Evolutionary conservation across 2,113 vertebrate genomes (phyloP), one percentile per base, ranked within the genome.

Genomic region (Eclectus roratus): DNA sequence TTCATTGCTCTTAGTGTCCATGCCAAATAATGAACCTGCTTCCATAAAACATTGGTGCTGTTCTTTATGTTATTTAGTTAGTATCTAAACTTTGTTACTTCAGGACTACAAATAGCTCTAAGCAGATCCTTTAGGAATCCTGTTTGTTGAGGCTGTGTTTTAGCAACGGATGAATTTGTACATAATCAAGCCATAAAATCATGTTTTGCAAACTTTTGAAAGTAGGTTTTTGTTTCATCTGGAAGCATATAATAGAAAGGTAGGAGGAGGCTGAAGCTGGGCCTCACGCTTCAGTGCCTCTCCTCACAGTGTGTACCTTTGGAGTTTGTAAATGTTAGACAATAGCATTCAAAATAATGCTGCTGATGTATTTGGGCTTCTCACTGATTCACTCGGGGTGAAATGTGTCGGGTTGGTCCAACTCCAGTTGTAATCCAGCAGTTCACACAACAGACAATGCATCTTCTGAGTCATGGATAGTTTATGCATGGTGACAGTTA

Each of bases 61-160:
- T 17, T 63, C 66, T 41, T 68, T 11, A 17, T 16, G 2, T 56
- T 13, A 33, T 25, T 29, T 27, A 69, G 12, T 33, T n/a, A 19
- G 28, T 7, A 33, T 33, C 74, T 44, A 3, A 19, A 11, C 1
- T 39, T 68, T 10, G 33, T 46, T 24, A 17, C 39, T 69, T 68
- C 52, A 19, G 46, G 17, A 13, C 25, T 33, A 47, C 76, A 70
- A 71, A 85, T 60, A 86, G 64, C 52, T 61, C 44, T 6, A 12
- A 80, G 56, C 1, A 65, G 90, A 72, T 84, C 33, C 28, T 47
- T 13, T 13, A 66, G 41, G 64, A 52, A 35, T 49, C 71, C 73
- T 78, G 60, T 89, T 84, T 94, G 85, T 78, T 87, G 87, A 79
- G 73, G 17, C 8, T 43, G 72, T 95, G 93, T 56, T 93, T 89